Conservation (phyloP, 2,113 vertebrate genomes). For the Dryoscopus gambensis region DNA sequence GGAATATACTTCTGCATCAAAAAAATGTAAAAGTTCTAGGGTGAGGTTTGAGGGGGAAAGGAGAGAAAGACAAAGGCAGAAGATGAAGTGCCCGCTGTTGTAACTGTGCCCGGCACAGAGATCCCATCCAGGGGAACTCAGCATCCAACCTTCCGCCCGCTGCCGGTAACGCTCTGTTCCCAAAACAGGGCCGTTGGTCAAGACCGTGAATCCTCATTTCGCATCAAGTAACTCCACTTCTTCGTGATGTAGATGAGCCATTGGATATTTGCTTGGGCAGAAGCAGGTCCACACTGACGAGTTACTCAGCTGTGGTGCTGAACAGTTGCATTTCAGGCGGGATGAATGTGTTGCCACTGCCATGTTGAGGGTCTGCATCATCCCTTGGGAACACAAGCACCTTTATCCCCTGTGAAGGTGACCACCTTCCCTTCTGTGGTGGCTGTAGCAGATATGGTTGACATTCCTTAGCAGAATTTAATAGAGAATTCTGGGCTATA, state of each 20-base stretch:
- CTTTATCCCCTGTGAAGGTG: neutral
- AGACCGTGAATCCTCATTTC: neutral
- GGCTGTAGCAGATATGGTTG: neutral
- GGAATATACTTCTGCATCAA: neutral
- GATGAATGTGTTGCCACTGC: no score
- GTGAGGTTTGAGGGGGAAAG: neutral
- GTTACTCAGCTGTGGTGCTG: neutral
- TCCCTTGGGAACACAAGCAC: neutral
- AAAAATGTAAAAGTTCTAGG: neutral
- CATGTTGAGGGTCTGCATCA: neutral
- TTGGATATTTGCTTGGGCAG: neutral
- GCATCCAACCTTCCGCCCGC: neutral
- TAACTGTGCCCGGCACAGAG: fast-evolving
- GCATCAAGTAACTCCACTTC: neutral
- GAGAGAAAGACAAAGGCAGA: neutral
- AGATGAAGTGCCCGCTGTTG: neutral
- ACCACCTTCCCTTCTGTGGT: neutral
- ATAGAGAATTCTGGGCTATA: neutral
- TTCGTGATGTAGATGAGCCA: neutral
- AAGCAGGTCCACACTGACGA: neutral
- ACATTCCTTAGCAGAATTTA: neutral
- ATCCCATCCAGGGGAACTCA: fast-evolving
- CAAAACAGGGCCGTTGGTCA: fast-evolving
- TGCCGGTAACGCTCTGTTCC: fast-evolving
- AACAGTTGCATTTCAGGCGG: neutral